phyloP scores from a whole-genome alignment of 2,888 invertebrate genomes.

The Hydrotaea cyrtoneurina region DNA sequence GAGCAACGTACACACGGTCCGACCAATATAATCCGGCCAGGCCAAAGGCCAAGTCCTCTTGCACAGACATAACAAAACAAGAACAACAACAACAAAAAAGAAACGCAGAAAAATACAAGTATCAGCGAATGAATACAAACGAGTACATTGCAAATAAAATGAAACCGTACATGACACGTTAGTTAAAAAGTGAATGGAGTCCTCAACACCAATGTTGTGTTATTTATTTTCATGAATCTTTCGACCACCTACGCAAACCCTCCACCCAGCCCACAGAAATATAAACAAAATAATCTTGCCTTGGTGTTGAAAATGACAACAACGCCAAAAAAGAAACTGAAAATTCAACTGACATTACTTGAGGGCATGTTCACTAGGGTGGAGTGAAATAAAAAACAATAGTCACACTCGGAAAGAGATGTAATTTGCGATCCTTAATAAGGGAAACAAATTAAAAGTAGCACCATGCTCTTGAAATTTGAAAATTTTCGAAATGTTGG shows the following conservation, averaged over 20 bases:
- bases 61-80: constrained; percentile 5
- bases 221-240: background rate
- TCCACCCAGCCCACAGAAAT: background rate
- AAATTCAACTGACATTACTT: too few relatives aligned
- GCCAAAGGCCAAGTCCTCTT: constrained; percentile 12
- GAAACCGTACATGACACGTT: constrained; percentile 4
- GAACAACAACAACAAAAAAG: background rate
- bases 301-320: background rate
- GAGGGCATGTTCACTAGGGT: too few relatives aligned
- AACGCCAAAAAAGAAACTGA: too few relatives aligned
- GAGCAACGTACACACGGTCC: background rate
- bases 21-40: background rate
- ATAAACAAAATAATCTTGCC: constrained; percentile 1
- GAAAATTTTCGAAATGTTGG: too few relatives aligned
- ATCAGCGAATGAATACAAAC: background rate
- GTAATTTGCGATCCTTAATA: too few relatives aligned
- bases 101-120: background rate
- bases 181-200: constrained; percentile 13
- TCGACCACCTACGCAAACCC: background rate
- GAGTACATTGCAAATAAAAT: background rate
- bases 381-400: background rate
- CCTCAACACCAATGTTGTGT: background rate
- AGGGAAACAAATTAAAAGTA: too few relatives aligned
- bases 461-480: too few relatives aligned
- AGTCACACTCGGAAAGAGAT: too few relatives aligned